Conservation (phyloP, 2,797 vertebrate genomes). For the Gymnocypris eckloni region DNA sequence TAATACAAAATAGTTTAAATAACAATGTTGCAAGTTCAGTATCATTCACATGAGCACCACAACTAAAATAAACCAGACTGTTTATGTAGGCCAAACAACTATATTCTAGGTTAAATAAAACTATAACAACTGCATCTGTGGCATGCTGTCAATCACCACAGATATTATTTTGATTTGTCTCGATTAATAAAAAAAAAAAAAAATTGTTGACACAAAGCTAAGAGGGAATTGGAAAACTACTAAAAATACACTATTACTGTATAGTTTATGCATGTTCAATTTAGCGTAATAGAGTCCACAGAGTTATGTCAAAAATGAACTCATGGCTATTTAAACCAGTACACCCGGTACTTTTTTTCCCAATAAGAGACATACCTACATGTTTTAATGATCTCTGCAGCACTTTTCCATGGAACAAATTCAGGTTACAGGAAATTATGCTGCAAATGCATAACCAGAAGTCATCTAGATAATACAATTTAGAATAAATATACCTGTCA, state of each 20-base stretch:
- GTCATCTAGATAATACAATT: neutral
- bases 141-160: neutral
- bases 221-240: neutral
- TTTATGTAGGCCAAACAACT: neutral
- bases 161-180: neutral
- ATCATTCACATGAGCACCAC: neutral
- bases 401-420: constrained; percentile 13
- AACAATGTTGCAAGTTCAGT: neutral
- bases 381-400: neutral
- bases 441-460: neutral
- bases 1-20: neutral
- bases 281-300: neutral
- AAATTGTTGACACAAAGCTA: neutral
- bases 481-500: too few relatives aligned
- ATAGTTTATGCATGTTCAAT: neutral
- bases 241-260: neutral
- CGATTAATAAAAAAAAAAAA: neutral
- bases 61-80: neutral
- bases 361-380: neutral
- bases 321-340: neutral
- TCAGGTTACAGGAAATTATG: neutral
- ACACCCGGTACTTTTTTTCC: neutral
- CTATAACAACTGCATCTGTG: neutral
- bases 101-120: neutral
- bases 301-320: neutral